phyloP scores from a whole-genome alignment of 2,113 vertebrate species.

The Corythornis vintsioides region DNA sequence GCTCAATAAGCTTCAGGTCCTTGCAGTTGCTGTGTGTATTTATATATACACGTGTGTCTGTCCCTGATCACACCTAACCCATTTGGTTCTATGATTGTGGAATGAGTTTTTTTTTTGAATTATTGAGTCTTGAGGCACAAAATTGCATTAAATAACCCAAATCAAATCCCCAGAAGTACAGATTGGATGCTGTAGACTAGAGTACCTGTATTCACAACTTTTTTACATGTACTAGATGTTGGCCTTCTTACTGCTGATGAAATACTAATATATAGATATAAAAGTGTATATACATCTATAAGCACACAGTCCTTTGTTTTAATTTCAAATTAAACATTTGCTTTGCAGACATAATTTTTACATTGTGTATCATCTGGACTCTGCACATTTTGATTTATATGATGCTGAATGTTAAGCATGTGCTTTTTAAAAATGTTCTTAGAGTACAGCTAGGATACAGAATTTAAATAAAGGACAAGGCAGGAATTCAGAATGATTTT shows the following conservation, averaged over 20 bases:
- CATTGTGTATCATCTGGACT: background rate
- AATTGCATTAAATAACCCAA: background rate
- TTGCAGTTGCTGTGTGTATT: background rate
- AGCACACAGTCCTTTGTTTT: background rate
- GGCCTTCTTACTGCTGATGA: background rate
- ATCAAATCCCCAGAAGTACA: background rate
- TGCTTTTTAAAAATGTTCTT: background rate
- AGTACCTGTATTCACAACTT: background rate
- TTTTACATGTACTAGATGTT: background rate
- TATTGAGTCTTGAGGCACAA: background rate
- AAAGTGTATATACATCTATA: background rate
- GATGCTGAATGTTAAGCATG: background rate
- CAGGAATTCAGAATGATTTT: background rate
- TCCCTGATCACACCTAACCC: background rate
- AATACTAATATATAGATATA: background rate
- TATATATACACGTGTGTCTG: accelerated
- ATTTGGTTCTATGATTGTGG: background rate
- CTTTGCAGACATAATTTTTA: background rate
- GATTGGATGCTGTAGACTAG: background rate
- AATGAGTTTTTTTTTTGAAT: background rate
- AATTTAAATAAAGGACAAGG: background rate
- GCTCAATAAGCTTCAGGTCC: background rate
- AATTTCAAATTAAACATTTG: background rate
- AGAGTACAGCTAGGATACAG: background rate
- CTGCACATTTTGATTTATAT: background rate